Evolutionary conservation across 1,140 invertebrate genomes (phyloP).

Genomic region (Dendrolimus kikuchii): DNA sequence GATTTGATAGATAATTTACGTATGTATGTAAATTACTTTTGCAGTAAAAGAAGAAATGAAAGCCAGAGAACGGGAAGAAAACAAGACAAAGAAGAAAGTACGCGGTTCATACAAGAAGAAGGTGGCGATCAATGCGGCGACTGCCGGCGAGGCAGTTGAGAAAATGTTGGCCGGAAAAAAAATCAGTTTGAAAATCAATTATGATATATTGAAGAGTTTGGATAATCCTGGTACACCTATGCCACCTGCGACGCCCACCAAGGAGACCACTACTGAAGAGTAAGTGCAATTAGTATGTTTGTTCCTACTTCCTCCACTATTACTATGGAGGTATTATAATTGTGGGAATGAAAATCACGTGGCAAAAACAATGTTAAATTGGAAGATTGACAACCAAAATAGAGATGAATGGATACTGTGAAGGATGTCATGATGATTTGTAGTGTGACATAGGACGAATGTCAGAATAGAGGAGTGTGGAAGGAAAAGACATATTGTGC

Average conservation of each 20-base stretch:
- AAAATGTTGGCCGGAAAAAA: conserved; percentile 96
- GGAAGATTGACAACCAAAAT: too few species aligned
- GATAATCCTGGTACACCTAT: conserved; percentile 70
- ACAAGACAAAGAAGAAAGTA: conserved; percentile 81
- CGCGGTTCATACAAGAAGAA: conserved; percentile 73
- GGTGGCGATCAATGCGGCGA: conserved; percentile 77
- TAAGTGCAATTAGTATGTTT: conserved; percentile 1
- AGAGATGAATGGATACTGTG: too few species aligned
- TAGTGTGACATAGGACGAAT: too few species aligned
- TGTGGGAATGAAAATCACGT: too few species aligned
- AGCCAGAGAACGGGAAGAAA: conserved; percentile 83
- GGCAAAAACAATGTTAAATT: too few species aligned
- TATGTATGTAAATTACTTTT: conserved; percentile 10
- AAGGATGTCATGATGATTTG: too few species aligned
- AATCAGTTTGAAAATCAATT: conserved; percentile 97
- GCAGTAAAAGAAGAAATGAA: conserved; percentile 86
- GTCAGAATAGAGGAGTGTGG: too few species aligned
- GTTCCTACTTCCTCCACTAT: too few species aligned
- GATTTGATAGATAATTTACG: too few species aligned
- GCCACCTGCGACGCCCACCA: conserved; percentile 20
- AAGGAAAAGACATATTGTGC: too few species aligned
- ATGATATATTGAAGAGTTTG: conserved; percentile 93
- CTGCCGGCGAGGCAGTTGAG: conserved; percentile 94
- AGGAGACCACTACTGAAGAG: conserved; percentile 19
- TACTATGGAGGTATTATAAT: too few species aligned